Percentiles rank a stretch among this genome's conserved stretches.
Evolutionary conservation across 2,113 vertebrate species (phyloP).

Genomic region (Hucho hucho): DNA sequence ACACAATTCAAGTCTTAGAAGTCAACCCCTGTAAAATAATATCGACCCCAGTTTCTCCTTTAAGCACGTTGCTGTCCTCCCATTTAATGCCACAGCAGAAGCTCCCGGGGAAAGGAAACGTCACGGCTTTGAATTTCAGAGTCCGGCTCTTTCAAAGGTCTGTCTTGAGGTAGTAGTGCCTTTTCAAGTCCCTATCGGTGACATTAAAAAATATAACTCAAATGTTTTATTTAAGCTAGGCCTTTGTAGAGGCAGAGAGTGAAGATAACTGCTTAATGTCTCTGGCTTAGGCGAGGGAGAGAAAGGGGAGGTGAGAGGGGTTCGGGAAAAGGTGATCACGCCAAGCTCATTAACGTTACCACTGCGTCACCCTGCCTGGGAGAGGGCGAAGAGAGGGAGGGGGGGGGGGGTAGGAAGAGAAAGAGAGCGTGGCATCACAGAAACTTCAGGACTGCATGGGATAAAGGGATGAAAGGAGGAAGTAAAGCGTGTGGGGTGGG

Average conservation of each 20-base stretch:
- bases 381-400: background rate
- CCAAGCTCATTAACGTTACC: constrained; percentile 23
- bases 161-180: constrained; percentile 8
- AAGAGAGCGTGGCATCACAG: background rate
- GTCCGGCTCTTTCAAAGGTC: constrained; percentile 3
- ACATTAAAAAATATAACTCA: constrained; percentile 20
- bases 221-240: constrained; percentile 36
- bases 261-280: constrained; percentile 10
- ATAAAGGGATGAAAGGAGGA: background rate
- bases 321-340: constrained; percentile 20
- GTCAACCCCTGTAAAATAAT: background rate
- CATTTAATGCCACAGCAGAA: constrained; percentile 8
- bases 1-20: background rate
- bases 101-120: background rate
- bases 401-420: background rate
- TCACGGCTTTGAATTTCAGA: constrained; percentile 13
- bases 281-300: background rate
- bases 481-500: background rate
- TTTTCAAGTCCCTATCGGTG: constrained; percentile 17
- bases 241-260: constrained; percentile 8
- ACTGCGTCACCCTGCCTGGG: background rate
- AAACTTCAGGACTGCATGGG: background rate
- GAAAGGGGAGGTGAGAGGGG: background rate
- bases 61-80: background rate
- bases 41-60: background rate